Evolutionary conservation across 2,888 invertebrate genomes (phyloP).

Genomic region (Xestia sexstrigata): DNA sequence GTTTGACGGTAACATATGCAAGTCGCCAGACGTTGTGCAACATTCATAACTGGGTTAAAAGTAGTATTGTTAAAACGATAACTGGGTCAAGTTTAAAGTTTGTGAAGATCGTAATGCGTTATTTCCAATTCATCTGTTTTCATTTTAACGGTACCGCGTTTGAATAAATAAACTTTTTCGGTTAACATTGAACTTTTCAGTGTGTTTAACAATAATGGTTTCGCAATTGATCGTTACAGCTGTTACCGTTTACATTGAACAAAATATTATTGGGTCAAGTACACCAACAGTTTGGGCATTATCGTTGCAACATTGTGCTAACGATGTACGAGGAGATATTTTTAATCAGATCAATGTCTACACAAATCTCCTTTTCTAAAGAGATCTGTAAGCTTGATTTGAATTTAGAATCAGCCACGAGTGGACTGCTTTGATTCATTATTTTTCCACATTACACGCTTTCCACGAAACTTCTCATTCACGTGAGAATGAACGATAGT

Average conservation of each 20-base stretch:
- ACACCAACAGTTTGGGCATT: slow-evolving; percentile 38
- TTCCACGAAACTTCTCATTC: slow-evolving; percentile 51
- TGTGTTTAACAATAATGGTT: slow-evolving; percentile 53
- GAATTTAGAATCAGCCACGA: slow-evolving; percentile 13
- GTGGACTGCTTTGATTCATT: slow-evolving; percentile 19
- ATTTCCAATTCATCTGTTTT: slow-evolving; percentile 44
- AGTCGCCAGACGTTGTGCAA: slow-evolving; percentile 81
- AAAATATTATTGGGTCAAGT: slow-evolving; percentile 62
- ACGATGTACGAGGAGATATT: slow-evolving; percentile 33
- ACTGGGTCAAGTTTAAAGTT: slow-evolving; percentile 83
- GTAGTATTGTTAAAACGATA: slow-evolving; percentile 77
- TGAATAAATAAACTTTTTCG: slow-evolving; percentile 57
- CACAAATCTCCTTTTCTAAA: slow-evolving; percentile 27
- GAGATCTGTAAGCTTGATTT: slow-evolving; percentile 16
- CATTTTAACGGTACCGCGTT: slow-evolving; percentile 29
- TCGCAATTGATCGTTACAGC: slow-evolving; percentile 48
- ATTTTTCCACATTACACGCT: slow-evolving; percentile 38
- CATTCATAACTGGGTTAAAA: slow-evolving; percentile 81
- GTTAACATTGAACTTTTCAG: slow-evolving; percentile 59
- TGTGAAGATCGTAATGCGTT: slow-evolving; percentile 42
- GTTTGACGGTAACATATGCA: slow-evolving; percentile 43
- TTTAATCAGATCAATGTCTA: slow-evolving; percentile 28
- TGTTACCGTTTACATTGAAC: slow-evolving; percentile 44
- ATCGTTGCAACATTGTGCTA: slow-evolving; percentile 34
- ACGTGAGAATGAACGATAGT: slow-evolving; percentile 42